These are phyloP conservation scores for Picathartes gymnocephalus DNA, from an alignment of 2,113 vertebrate genomes.

Conservation along the genomic window DNA sequence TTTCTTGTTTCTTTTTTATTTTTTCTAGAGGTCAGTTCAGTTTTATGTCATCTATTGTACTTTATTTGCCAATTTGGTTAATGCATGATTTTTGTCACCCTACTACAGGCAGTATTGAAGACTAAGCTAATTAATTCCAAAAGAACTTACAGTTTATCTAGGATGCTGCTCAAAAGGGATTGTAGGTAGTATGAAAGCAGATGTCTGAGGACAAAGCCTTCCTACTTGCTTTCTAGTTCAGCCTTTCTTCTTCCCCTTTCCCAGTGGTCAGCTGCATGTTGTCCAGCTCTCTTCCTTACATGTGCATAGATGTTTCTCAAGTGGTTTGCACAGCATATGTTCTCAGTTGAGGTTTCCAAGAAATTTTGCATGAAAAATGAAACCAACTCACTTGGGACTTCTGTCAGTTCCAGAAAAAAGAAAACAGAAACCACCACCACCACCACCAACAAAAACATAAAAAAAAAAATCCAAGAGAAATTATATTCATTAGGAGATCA, in stretches of 20 bases:
- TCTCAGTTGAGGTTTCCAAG: background rate
- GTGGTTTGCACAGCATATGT: background rate
- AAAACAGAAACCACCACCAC: too few species aligned
- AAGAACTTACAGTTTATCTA: background rate
- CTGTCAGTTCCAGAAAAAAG: background rate
- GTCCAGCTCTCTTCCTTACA: background rate
- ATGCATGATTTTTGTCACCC: background rate
- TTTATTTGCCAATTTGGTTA: background rate
- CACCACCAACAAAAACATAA: too few species aligned
- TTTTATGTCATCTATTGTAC: background rate
- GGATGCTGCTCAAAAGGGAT: background rate
- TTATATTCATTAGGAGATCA: background rate
- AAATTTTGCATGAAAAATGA: background rate
- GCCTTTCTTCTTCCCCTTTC: background rate
- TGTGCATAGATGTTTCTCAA: background rate
- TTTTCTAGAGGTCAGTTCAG: background rate
- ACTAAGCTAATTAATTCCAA: background rate
- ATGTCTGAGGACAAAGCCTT: background rate
- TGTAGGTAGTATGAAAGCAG: background rate
- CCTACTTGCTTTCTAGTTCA: background rate
- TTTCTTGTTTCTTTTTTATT: accelerated
- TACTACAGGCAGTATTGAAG: background rate
- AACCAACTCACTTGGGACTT: background rate
- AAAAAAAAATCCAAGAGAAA: background rate
- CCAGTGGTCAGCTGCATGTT: background rate